phyloP scores from a whole-genome alignment of 2,888 invertebrate species.

The Flexamia atlantica region DNA sequence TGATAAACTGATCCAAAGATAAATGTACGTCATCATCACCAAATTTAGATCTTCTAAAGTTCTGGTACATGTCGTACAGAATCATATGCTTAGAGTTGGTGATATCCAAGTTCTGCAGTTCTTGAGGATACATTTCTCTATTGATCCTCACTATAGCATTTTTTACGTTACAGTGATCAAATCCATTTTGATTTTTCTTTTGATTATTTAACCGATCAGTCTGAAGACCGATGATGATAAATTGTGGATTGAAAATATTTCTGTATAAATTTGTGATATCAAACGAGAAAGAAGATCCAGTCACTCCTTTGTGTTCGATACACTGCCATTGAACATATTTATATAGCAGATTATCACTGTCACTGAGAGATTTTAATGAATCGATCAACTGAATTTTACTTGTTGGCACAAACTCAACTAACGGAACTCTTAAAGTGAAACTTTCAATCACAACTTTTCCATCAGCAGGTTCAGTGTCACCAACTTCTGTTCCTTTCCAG shows the following conservation, averaged over 20 bases:
- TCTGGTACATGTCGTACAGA: slow-evolving; percentile 38
- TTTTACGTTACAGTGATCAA: slow-evolving; percentile 17
- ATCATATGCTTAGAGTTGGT: background rate
- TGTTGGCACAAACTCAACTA: slow-evolving; percentile 27
- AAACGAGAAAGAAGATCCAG: background rate
- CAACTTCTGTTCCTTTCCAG: slow-evolving; percentile 15
- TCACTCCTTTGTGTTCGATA: slow-evolving; percentile 53
- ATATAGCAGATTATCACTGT: slow-evolving; percentile 9
- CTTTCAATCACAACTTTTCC: slow-evolving; percentile 23
- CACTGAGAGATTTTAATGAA: slow-evolving; percentile 42
- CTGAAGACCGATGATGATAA: slow-evolving; percentile 29
- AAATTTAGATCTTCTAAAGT: background rate
- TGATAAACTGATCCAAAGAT: background rate
- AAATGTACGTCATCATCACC: slow-evolving; percentile 4
- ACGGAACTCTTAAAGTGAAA: slow-evolving; percentile 20
- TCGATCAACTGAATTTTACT: slow-evolving; percentile 37
- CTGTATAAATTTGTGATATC: slow-evolving; percentile 42
- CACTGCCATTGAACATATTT: slow-evolving; percentile 41
- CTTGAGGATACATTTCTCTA: slow-evolving; percentile 24
- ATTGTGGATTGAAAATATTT: slow-evolving; percentile 34
- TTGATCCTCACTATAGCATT: slow-evolving; percentile 44
- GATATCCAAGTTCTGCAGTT: background rate
- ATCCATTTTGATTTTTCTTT: background rate
- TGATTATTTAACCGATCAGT: slow-evolving; percentile 20
- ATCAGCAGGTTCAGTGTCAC: slow-evolving; percentile 19